Base-by-base conservation (phyloP, 2,797 vertebrate genomes). In the Chelon auratus region DNA sequence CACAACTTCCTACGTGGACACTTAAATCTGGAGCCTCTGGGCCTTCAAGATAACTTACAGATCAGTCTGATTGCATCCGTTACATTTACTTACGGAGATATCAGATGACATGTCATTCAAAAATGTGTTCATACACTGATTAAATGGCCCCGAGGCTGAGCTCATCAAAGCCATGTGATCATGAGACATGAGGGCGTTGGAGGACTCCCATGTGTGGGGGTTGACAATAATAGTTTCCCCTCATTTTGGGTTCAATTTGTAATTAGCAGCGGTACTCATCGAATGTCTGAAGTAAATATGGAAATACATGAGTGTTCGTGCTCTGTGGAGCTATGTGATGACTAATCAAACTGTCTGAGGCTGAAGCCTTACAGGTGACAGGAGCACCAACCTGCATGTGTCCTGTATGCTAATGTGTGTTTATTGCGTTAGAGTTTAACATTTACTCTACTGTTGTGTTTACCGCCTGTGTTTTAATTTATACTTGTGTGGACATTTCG, bases 1-100 rank as follows among this genome's bases (percentile, higher is more conserved):
- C 51, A 33, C 15, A 30, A 36, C 70, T 71, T 87, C 67, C 83
- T 55, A 51, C 36, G 50, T 72, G 37, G 50, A 83, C 72, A 81
- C 33, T 64, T 73, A 36, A 73, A 67, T 70, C 14, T 50, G 4
- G 17, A 61, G 9, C 30, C 7, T 57, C 6, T 9, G 37, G 10
- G 30, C 5, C 24, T 22, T 22, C 22, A 50, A 62, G 48, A 24
- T 18, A 11, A 62, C 37, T 2, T 20, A 45, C 47, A 13, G 39
- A 40, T 20, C n/a, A 10, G 17, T 40, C 37, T 30, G 57, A 77
- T 20, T 52, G 17, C 12, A 15, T 47, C 50, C 3, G 4, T 33
- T 11, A 13, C 7, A 42, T 10, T 11, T 58, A 22, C 47, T 54
- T 70, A 20, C 56, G 36, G 33, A 9, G 22, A 20, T 48, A 72